Conservation (phyloP, 1,140 invertebrate genomes). For the Heliconius congener region DNA sequence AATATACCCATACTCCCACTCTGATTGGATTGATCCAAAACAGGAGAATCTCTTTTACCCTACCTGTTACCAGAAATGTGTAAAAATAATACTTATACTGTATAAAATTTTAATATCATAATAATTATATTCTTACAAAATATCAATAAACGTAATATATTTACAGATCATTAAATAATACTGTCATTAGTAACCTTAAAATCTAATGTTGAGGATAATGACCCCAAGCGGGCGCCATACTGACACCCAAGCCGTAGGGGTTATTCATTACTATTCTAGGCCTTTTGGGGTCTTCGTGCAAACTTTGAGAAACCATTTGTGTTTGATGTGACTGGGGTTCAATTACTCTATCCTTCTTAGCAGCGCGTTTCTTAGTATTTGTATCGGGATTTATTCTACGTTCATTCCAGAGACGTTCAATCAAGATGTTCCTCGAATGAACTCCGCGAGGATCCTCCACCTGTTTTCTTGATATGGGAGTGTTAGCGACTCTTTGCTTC, state of each 20-base stretch:
- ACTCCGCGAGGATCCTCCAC: slow-evolving; percentile 54
- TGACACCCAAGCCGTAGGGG: slow-evolving; percentile 55
- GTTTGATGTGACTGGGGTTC: slow-evolving; percentile 39
- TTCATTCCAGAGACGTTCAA: slow-evolving; percentile 68
- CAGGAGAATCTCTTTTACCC: no score
- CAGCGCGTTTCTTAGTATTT: slow-evolving; percentile 54
- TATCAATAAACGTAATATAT: slow-evolving; percentile 17
- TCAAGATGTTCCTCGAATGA: slow-evolving; percentile 47
- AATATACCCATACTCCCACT: no score
- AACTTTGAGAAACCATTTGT: slow-evolving; percentile 32
- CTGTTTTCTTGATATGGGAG: slow-evolving; percentile 56
- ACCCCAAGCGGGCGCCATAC: slow-evolving; percentile 57
- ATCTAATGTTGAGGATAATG: slow-evolving; percentile 63
- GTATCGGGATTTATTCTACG: slow-evolving; percentile 51
- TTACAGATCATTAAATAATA: slow-evolving; percentile 28
- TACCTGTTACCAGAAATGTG: neutral
- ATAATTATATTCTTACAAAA: slow-evolving; percentile 19
- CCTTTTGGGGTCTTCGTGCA: slow-evolving; percentile 56
- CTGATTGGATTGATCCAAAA: no score
- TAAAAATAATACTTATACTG: neutral
- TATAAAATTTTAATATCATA: neutral
- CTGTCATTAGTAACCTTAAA: neutral
- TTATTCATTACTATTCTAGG: slow-evolving; percentile 53
- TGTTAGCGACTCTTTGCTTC: slow-evolving; percentile 72
- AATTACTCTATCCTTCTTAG: slow-evolving; percentile 57